A percentile compares a stretch with the other conserved stretches of the same genome.
These are phyloP conservation scores for Dryomyza anilis DNA, from an alignment of 2,888 invertebrate genomes.

Conservation along the genomic window DNA sequence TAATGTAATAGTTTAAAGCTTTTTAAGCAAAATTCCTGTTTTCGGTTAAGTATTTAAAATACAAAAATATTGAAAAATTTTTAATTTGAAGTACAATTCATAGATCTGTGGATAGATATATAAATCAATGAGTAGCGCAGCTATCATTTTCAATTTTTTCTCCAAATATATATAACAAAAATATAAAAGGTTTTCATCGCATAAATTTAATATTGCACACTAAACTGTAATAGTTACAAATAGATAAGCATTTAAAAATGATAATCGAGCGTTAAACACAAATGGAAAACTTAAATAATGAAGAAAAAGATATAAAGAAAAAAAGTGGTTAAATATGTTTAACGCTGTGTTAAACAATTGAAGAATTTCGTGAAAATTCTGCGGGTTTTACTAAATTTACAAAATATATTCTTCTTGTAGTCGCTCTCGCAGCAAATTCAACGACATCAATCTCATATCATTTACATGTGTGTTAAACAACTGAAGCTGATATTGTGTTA, in stretches of 20 bases:
- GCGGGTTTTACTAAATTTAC: too few species aligned
- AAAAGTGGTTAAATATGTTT: background rate
- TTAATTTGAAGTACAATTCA: background rate
- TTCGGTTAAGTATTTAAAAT: constrained; percentile 30
- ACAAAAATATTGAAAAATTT: constrained; percentile 19
- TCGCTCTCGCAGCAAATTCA: too few species aligned
- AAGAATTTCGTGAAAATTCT: too few species aligned
- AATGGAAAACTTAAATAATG: constrained; percentile 17
- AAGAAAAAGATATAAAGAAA: background rate
- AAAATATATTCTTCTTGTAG: too few species aligned
- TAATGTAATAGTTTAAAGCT: constrained; percentile 14
- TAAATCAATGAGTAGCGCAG: constrained; percentile 20
- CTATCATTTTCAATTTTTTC: constrained; percentile 10
- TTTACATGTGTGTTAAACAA: too few species aligned
- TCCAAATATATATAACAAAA: background rate
- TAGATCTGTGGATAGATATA: too few species aligned
- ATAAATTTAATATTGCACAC: constrained; percentile 23
- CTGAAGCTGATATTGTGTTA: too few species aligned
- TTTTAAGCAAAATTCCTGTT: constrained; percentile 25
- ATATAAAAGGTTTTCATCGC: background rate
- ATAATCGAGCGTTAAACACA: background rate
- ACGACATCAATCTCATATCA: too few species aligned
- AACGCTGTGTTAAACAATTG: too few species aligned
- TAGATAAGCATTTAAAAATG: constrained; percentile 3
- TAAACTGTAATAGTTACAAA: constrained; percentile 20